Conservation (phyloP, 2,888 invertebrate genomes). For the Seira sanloemensis region DNA sequence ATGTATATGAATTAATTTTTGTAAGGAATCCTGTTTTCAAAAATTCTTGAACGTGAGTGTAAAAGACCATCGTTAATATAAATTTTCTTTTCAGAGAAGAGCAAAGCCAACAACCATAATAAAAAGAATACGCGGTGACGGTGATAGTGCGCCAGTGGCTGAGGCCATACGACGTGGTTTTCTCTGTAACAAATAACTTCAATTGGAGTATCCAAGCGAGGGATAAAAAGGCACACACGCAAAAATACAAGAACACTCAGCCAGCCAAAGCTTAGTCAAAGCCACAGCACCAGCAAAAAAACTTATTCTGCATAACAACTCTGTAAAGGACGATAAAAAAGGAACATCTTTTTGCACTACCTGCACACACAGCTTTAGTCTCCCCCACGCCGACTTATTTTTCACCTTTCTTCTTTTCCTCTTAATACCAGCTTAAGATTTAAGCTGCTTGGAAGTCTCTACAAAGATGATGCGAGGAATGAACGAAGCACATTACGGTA, state of each 20-base stretch:
- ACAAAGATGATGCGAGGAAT: slow-evolving; percentile 58
- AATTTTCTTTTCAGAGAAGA: no score
- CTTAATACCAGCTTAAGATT: slow-evolving; percentile 6
- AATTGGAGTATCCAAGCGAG: not conserved
- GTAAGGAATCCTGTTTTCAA: slow-evolving; percentile 45
- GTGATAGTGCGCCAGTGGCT: slow-evolving; percentile 32
- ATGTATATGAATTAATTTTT: slow-evolving; percentile 49
- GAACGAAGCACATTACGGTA: slow-evolving; percentile 60
- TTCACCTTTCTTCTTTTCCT: slow-evolving; percentile 19
- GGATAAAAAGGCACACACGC: not conserved
- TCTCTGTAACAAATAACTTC: slow-evolving; percentile 7
- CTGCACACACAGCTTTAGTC: slow-evolving; percentile 1
- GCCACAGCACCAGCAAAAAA: slow-evolving; percentile 3
- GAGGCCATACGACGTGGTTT: slow-evolving; percentile 35
- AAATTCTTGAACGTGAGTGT: not conserved
- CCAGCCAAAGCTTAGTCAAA: not conserved
- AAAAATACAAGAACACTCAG: slow-evolving; percentile 2
- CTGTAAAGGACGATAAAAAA: slow-evolving; percentile 4
- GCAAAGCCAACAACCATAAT: slow-evolving; percentile 5
- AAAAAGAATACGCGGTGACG: slow-evolving; percentile 1
- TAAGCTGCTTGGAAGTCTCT: slow-evolving; percentile 19
- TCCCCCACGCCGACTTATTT: slow-evolving; percentile 3
- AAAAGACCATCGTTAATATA: no score
- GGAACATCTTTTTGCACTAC: slow-evolving; percentile 1
- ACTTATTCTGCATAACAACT: slow-evolving; percentile 13